Base-by-base conservation (phyloP, 1,140 invertebrate species). In the Leptopilina boulardi region DNA sequence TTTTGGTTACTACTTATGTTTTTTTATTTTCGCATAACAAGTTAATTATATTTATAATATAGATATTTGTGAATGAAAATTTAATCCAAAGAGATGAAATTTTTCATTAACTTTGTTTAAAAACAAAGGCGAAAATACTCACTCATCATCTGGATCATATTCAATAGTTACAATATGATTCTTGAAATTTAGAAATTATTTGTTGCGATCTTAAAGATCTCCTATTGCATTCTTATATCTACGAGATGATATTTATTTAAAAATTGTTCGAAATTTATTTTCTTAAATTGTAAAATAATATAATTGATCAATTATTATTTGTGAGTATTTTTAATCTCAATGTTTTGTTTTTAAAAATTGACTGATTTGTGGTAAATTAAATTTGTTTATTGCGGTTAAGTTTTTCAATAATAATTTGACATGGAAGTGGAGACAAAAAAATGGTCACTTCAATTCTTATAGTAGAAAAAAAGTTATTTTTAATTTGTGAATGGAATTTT, bases 261-360 rank as follows among this genome's bases (percentile, higher is more conserved):
- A 26, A 34, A 13, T 59, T 13, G 41, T 42, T 56, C n/a, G 11
- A 23, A 26, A 4, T 26, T 66, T 66, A 30, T 66, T 66, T 26
- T 30, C 15, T 13, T 30, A 21, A 54, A 30, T 30, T 23, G 3
- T n/a, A 30, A 34, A 59, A 59, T 23, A 13, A 3, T 26, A 23
- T 30, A n/a, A 30, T 66, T 66, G 15, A 66, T 10, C 11, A 30
- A 66, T 26, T 15, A 44, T 66, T 66, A 23, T 15, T 66, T 66
- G 59, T 66, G 59, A 66, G 59, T 66, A 51, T 51, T 51, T 51
- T 66, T 34, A n/a, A 66, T 66, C 15, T 13, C 5, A 15, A 30
- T 10, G 23, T 66, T 66, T 9, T 66, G 23, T 30, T 66, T 5
- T 66, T n/a, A 15, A 13, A 66, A 66, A 30, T 66, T n/a, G 59